A percentile compares a stretch with the other conserved stretches of the same genome.
These are phyloP conservation scores for Gulo gulo DNA, from an alignment of 2,113 vertebrate species.

Conservation along the genomic window DNA sequence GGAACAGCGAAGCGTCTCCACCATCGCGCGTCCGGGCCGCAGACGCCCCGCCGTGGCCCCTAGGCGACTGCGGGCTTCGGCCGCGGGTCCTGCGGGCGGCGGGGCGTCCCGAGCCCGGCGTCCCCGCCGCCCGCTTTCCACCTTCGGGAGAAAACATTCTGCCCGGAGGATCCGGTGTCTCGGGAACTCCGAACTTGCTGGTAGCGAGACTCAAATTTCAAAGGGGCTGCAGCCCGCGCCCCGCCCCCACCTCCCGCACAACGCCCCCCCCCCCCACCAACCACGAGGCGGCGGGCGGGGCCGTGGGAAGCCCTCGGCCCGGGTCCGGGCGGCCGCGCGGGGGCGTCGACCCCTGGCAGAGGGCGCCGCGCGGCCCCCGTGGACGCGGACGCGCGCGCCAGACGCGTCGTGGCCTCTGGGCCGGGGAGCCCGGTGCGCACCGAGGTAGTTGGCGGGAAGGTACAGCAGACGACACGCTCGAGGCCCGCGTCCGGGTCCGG, in stretches of 20 bases:
- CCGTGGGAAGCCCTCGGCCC: constrained; percentile 9
- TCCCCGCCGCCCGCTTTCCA: not conserved
- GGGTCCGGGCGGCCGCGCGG: not conserved
- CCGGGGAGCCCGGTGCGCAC: constrained; percentile 28
- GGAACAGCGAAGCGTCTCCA: not conserved
- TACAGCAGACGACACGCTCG: not conserved
- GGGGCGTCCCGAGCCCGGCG: not conserved
- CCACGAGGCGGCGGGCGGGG: constrained; percentile 41
- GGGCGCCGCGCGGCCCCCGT: not conserved
- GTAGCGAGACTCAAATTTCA: constrained; percentile 63
- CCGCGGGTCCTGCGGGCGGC: not conserved
- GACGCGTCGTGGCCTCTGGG: not conserved
- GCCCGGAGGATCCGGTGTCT: constrained; percentile 68
- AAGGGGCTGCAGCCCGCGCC: constrained; percentile 43
- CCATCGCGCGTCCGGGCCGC: not conserved
- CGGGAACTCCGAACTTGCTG: constrained; percentile 61
- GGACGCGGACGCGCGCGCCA: not conserved
- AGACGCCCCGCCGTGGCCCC: not conserved
- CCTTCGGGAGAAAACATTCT: constrained; percentile 25
- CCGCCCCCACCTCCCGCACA: constrained; percentile 49
- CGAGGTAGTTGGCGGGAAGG: constrained; percentile 76
- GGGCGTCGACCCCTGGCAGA: not conserved
- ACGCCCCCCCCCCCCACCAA: not conserved
- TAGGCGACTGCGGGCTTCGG: not conserved
- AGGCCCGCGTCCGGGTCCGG: constrained; percentile 62